These are phyloP conservation scores for Halictus quadricinctus DNA, from an alignment of 2,888 invertebrate genomes.

Conservation along the genomic window DNA sequence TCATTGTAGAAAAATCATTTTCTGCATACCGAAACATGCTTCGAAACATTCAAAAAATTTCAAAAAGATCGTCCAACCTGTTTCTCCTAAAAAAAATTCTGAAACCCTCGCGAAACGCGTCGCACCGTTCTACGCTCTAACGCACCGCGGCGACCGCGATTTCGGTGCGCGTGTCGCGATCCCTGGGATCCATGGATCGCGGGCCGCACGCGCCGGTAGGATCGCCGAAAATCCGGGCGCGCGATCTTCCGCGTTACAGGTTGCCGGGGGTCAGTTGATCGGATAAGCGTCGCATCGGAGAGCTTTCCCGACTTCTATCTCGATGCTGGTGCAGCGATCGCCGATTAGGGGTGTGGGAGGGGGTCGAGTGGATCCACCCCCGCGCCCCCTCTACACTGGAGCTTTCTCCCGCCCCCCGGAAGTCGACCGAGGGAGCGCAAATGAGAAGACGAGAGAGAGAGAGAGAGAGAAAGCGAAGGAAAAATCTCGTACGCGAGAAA, in stretches of 20 bases:
- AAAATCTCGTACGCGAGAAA: conserved; percentile 8
- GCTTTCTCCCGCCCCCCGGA: neutral
- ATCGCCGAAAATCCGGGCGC: conserved; percentile 74
- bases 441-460: neutral
- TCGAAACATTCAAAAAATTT: neutral
- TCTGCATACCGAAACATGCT: neutral
- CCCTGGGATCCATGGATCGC: neutral
- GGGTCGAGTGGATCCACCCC: neutral
- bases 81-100: neutral
- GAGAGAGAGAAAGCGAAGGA: neutral
- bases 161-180: neutral
- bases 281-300: conserved; percentile 49
- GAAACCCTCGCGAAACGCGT: neutral
- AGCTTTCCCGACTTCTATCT: conserved; percentile 53
- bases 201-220: neutral
- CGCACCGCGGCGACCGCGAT: neutral
- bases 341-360: neutral
- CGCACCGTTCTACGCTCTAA: neutral
- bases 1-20: neutral
- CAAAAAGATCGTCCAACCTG: neutral
- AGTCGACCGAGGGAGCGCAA: neutral
- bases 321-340: conserved; percentile 11
- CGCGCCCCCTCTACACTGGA: neutral
- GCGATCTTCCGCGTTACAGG: conserved; percentile 68
- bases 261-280: conserved; percentile 76